phyloP scores from a whole-genome alignment of 2,888 invertebrate species.

The Thyatira batis region DNA sequence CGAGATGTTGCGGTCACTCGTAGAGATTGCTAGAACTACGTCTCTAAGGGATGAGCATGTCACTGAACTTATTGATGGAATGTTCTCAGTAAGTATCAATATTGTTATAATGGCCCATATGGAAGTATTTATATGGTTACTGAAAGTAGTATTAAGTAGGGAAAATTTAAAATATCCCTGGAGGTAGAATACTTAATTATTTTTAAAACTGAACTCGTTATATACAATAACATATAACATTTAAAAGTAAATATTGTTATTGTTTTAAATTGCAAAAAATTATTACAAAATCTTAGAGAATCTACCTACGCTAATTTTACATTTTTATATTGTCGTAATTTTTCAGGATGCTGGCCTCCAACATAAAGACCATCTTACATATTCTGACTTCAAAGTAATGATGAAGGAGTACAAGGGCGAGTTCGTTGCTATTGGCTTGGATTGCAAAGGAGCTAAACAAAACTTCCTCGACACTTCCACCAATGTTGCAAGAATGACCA shows the following conservation, averaged over 20 bases:
- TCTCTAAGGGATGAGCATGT: conserved; percentile 95
- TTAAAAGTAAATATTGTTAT: too few species aligned
- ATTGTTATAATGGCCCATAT: not conserved
- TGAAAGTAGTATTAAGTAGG: not conserved
- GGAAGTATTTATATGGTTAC: not conserved
- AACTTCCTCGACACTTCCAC: conserved; percentile 97
- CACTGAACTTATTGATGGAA: conserved; percentile 95
- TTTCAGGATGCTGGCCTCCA: conserved; percentile 92
- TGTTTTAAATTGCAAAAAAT: too few species aligned
- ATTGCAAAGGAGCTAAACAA: conserved; percentile 97
- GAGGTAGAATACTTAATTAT: too few species aligned
- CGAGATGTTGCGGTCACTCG: conserved; percentile 95
- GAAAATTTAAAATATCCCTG: not conserved
- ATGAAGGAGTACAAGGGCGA: conserved; percentile 98
- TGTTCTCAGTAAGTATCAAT: conserved; percentile 87
- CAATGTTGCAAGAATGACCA: conserved; percentile 97
- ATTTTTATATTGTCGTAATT: not conserved
- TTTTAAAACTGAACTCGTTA: not conserved
- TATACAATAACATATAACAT: too few species aligned
- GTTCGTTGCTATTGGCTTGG: conserved; percentile 96
- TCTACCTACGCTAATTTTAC: too few species aligned
- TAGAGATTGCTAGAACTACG: conserved; percentile 96
- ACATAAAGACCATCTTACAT: conserved; percentile 94
- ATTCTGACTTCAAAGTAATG: conserved; percentile 96
- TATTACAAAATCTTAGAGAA: too few species aligned